Base-by-base conservation (phyloP, 2,888 invertebrate genomes). In the Caenorhabditis afra region DNA sequence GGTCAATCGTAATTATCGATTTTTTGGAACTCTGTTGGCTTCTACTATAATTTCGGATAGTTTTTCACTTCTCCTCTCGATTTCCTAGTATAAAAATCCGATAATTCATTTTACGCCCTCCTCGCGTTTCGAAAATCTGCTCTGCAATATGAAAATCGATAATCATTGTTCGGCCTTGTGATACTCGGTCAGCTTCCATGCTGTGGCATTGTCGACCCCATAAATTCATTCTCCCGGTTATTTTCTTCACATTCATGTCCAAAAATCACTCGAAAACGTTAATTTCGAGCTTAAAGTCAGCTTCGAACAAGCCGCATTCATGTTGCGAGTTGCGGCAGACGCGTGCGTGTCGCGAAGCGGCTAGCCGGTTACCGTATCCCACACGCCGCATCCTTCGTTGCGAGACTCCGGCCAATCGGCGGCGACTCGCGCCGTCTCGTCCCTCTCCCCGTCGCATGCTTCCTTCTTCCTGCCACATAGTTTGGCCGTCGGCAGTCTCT, bases 341-440 rank as follows among this genome's bases (percentile, higher is more conserved):
- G 79, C 79, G 79, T 50, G 73, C 79, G 71, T 79, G 67, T 68
- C 62, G 79, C 79, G 79, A 29, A 52, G 73, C 73, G 79, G 73
- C 57, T 53, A 39, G 37, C 37, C 39, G 20, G 35, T 39, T 79
- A 79, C 79, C 73, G 79, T 79, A 79, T 16, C 47, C 49, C 58
- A 7, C 4, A 14, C 35, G 35, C 50, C 67, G 73, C 73, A 55
- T 37, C 45, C 35, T 39, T 73, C 79, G 79, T 22, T 29, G 61
- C 57, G 62, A 68, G 79, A 79, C 73, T 58, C 73, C 52, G 16
- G 23, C 57, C 47, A 65, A 18, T 37, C 29, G 29, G 50, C 12
- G 29, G 62, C 3, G 52, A 45, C 59, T 20, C 59, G 45, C 23
- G 16, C 39, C 14, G 65, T 59, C 74, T 20, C 41, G 44, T 47